phyloP scores from a whole-genome alignment of 1,140 invertebrate genomes.

The Cydia fagiglandana region DNA sequence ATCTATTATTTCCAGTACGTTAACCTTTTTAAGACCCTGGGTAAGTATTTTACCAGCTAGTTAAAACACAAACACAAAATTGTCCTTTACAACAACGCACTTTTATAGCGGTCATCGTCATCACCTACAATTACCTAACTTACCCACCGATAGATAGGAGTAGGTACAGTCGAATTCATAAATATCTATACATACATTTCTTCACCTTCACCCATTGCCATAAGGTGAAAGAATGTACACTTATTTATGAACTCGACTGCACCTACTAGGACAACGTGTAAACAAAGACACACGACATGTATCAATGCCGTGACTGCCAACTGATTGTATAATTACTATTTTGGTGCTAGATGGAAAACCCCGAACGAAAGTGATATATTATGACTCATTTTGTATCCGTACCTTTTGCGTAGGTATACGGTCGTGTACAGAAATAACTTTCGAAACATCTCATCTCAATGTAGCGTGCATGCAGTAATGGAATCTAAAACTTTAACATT shows the following conservation, averaged over 20 bases:
- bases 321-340: conserved; percentile 22
- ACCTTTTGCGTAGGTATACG: conserved; percentile 2
- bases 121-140: background rate
- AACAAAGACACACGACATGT: background rate
- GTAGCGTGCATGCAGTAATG: background rate
- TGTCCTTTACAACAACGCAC: background rate
- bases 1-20: background rate
- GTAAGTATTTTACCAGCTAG: background rate
- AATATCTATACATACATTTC: too few relatives aligned
- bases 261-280: background rate
- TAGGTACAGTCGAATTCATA: too few relatives aligned
- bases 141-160: too few relatives aligned
- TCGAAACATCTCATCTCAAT: background rate
- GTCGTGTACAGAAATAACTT: background rate
- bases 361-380: conserved; percentile 47
- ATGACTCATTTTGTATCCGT: conserved; percentile 38
- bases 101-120: background rate
- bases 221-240: too few relatives aligned
- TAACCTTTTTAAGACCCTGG: background rate
- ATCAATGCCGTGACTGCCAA: conserved; percentile 10
- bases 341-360: conserved; percentile 30
- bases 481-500: background rate
- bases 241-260: too few relatives aligned
- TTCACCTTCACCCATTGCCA: too few relatives aligned
- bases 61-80: too few relatives aligned